A percentile compares a stretch with the other conserved stretches of the same genome.
Evolutionary conservation across 2,888 invertebrate genomes (phyloP).

Genomic region (Elmis aenea): DNA sequence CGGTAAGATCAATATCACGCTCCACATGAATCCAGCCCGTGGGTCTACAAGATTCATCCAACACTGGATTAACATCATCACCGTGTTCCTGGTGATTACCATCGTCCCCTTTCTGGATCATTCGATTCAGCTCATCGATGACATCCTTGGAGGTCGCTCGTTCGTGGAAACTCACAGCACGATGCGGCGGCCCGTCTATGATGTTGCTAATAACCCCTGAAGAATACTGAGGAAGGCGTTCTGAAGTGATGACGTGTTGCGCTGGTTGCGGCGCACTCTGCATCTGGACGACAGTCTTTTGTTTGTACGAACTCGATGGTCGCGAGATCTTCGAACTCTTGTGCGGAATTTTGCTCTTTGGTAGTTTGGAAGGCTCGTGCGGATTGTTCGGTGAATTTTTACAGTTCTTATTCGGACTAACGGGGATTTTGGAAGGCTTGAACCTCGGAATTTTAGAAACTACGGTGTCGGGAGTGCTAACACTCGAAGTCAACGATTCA

Average conservation of each 20-base stretch:
- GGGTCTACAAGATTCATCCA: conserved; percentile 63
- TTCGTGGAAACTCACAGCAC: conserved; percentile 66
- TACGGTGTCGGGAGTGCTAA: conserved; percentile 67
- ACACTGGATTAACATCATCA: conserved; percentile 37
- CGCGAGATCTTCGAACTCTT: conserved; percentile 47
- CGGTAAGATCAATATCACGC: conserved; percentile 69
- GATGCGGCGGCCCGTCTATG: conserved; percentile 50
- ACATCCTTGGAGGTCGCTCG: conserved; percentile 71
- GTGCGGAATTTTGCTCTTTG: conserved; percentile 55
- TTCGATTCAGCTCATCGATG: conserved; percentile 67
- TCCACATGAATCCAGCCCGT: conserved; percentile 80
- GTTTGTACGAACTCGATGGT: conserved; percentile 38
- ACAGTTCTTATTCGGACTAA: conserved; percentile 31
- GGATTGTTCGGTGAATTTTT: conserved; percentile 35
- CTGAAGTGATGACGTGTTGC: conserved; percentile 42
- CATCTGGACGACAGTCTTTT: conserved; percentile 47
- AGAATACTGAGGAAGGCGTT: conserved; percentile 39
- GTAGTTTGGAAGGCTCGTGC: conserved; percentile 45
- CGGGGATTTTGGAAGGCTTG: conserved; percentile 37
- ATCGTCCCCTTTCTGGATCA: conserved; percentile 56
- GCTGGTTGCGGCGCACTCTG: conserved; percentile 27
- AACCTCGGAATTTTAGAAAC: conserved; percentile 55
- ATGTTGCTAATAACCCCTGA: conserved; percentile 43
- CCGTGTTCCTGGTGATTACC: conserved; percentile 27
- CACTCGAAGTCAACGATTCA: conserved; percentile 61